Evolutionary conservation across 2,888 invertebrate species (phyloP).

Genomic region (Meganola albula): DNA sequence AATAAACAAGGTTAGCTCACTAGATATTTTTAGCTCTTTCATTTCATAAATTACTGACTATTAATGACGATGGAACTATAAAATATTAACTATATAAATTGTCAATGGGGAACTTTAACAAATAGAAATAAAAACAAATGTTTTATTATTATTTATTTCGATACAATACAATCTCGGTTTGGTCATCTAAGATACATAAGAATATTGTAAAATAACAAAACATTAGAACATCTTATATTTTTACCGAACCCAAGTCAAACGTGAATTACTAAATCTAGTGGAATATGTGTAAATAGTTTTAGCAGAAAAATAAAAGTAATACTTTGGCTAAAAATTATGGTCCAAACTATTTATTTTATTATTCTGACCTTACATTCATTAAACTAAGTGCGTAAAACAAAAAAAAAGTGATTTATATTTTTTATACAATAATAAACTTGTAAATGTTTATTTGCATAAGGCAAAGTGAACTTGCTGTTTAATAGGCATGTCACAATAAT

Average conservation of each 20-base stretch:
- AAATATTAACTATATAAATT: too few relatives aligned
- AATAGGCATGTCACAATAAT: conserved; percentile 16
- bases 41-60: too few relatives aligned
- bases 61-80: too few relatives aligned
- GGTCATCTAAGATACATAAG: conserved; percentile 19
- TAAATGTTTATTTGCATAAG: conserved; percentile 10
- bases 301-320: conserved; percentile 26
- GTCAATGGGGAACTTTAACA: too few relatives aligned
- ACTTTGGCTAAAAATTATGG: conserved; percentile 15
- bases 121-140: conserved; percentile 17
- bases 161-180: conserved; percentile 57
- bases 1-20: too few relatives aligned
- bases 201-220: conserved; percentile 17
- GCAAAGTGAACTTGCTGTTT: conserved; percentile 9
- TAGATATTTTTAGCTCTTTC: too few relatives aligned
- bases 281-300: conserved; percentile 27
- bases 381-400: conserved; percentile 16
- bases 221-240: conserved; percentile 23
- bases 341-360: conserved; percentile 17
- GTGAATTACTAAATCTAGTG: conserved; percentile 31
- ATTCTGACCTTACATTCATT: conserved; percentile 22
- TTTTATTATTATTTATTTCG: conserved; percentile 40
- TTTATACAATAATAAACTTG: conserved; percentile 9
- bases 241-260: conserved; percentile 31
- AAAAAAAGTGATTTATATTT: conserved; percentile 11